These are phyloP conservation scores for Temnothorax nylanderi DNA, from an alignment of 1,140 invertebrate species.

Conservation along the genomic window DNA sequence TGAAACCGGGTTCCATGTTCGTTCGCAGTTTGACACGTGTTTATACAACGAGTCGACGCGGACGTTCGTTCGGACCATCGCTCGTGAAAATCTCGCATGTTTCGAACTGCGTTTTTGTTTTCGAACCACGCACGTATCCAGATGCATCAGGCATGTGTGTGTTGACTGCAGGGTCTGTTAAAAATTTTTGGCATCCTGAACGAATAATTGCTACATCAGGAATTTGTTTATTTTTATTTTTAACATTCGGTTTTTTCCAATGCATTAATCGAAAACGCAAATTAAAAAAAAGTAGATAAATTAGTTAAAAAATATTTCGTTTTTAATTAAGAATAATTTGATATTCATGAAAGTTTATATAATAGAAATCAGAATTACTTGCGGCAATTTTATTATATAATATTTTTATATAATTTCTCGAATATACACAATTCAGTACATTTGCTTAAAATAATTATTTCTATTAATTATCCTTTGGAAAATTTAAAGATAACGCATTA, in stretches of 20 bases:
- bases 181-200: conserved; percentile 47
- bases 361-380: not conserved
- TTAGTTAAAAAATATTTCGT: not conserved
- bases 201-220: not conserved
- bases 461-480: not conserved
- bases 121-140: not conserved
- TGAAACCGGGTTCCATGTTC: conserved; percentile 24
- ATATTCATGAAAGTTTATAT: not conserved
- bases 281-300: not conserved
- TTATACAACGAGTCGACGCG: conserved; percentile 41
- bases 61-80: conserved; percentile 32
- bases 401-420: not conserved
- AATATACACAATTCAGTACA: not conserved
- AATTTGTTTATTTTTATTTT: not conserved
- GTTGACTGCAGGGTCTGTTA: conserved; percentile 42
- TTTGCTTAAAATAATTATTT: conserved; percentile 2
- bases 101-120: conserved; percentile 44
- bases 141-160: not conserved
- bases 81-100: conserved; percentile 41
- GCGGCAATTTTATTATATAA: not conserved
- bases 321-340: not conserved
- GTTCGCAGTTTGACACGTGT: conserved; percentile 48
- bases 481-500: not conserved
- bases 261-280: not conserved
- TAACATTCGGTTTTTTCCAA: not conserved